Percentiles rank a stretch among this genome's conserved stretches.
Conservation (phyloP, 1,140 invertebrate species). For the Marisa cornuarietis region DNA sequence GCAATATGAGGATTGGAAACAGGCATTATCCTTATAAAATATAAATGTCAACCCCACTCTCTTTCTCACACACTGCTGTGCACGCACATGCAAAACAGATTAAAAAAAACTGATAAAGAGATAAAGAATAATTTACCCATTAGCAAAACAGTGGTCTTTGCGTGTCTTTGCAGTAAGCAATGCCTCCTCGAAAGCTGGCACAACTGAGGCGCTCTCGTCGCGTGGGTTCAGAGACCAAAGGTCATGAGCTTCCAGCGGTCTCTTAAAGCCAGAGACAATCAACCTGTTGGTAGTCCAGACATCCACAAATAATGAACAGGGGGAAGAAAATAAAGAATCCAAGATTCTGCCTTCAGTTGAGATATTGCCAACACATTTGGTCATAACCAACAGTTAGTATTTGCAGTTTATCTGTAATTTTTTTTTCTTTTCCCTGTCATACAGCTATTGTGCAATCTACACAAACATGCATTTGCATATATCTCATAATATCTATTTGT, state of each 20-base stretch:
- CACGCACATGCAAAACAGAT: too few species aligned
- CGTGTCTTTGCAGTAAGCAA: slow-evolving; percentile 69
- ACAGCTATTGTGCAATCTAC: too few species aligned
- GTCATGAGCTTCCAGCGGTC: slow-evolving; percentile 36
- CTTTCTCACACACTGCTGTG: background rate
- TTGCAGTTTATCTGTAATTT: too few species aligned
- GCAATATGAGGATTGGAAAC: background rate
- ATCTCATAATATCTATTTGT: too few species aligned
- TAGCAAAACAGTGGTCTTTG: background rate
- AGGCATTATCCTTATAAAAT: background rate
- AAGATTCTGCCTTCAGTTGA: too few species aligned
- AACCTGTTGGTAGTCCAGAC: slow-evolving; percentile 30
- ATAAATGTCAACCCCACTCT: background rate
- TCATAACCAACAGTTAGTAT: too few species aligned
- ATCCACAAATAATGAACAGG: background rate
- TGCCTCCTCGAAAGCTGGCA: slow-evolving; percentile 85
- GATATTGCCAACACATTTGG: too few species aligned
- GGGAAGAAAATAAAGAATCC: too few species aligned
- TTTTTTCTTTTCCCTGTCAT: too few species aligned
- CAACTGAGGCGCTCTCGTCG: slow-evolving; percentile 81
- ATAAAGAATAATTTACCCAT: background rate
- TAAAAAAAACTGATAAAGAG: background rate
- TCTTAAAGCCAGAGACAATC: slow-evolving; percentile 37
- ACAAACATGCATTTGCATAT: too few species aligned
- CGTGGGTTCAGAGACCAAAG: slow-evolving; percentile 61